Evolutionary conservation across 1,140 invertebrate genomes (phyloP).

Genomic region (Oreohelix idahoensis): DNA sequence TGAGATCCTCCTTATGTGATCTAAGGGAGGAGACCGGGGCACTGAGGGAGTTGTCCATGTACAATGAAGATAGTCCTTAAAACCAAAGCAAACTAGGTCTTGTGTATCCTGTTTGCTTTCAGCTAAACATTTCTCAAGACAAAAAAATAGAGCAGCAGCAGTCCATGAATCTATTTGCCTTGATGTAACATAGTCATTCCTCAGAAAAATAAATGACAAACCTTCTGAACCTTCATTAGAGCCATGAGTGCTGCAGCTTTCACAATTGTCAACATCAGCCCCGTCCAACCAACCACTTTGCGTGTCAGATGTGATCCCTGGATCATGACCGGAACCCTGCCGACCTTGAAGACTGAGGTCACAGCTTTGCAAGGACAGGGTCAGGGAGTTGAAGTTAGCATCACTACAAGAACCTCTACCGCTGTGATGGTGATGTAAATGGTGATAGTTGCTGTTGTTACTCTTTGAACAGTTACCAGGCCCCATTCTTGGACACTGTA

Average conservation of each 20-base stretch:
- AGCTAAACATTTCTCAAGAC: too few relatives aligned
- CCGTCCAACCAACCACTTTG: not conserved
- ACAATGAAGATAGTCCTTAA: too few relatives aligned
- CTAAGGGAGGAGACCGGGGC: too few relatives aligned
- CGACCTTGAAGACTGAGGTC: slow-evolving; percentile 7
- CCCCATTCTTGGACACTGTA: slow-evolving; percentile 18
- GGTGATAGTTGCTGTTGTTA: slow-evolving; percentile 30
- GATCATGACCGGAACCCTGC: slow-evolving; percentile 7
- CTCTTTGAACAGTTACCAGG: slow-evolving; percentile 7
- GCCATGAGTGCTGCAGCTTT: slow-evolving; percentile 68
- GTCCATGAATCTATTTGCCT: too few relatives aligned
- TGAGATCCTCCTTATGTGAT: too few relatives aligned
- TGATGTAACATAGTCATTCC: too few relatives aligned
- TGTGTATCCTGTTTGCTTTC: too few relatives aligned
- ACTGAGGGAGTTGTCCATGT: too few relatives aligned
- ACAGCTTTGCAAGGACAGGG: slow-evolving; percentile 38
- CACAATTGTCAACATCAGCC: slow-evolving; percentile 61
- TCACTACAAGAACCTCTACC: slow-evolving; percentile 22
- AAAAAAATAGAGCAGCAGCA: too few relatives aligned
- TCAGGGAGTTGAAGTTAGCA: slow-evolving; percentile 43
- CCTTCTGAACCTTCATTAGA: slow-evolving; percentile 68
- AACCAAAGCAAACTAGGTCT: too few relatives aligned
- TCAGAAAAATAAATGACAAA: not conserved
- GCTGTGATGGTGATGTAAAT: not conserved
- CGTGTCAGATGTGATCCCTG: not conserved